Conservation (phyloP, 2,797 vertebrate species). For the Vultur gryphus region DNA sequence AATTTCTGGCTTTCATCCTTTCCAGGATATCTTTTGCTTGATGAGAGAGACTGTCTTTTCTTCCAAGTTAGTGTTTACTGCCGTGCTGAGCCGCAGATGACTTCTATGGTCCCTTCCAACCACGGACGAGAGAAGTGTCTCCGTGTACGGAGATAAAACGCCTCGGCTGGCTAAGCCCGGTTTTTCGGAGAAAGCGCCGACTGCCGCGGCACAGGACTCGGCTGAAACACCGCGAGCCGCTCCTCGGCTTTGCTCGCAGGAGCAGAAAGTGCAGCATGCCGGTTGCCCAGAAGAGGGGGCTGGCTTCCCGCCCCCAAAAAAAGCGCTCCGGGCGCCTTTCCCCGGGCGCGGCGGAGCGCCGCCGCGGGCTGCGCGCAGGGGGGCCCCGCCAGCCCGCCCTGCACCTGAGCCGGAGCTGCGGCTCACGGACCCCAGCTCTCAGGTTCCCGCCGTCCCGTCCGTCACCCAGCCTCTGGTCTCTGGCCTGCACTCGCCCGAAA, state of each 20-base stretch:
- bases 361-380: too few species aligned
- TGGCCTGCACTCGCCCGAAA: background rate
- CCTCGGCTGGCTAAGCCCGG: background rate
- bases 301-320: background rate
- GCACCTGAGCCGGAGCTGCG: too few species aligned
- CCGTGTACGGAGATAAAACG: accelerated
- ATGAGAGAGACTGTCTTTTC: background rate
- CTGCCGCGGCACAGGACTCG: accelerated
- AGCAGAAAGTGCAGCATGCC: background rate
- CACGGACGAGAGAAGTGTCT: background rate
- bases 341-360: background rate
- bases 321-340: accelerated
- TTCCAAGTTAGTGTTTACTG: background rate
- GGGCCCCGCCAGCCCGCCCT: background rate
- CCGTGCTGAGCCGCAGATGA: background rate
- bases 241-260: accelerated
- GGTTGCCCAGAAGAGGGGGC: constrained; percentile 32
- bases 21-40: background rate
- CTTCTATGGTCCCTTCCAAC: background rate
- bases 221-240: accelerated
- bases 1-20: background rate
- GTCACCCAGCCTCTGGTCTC: too few species aligned
- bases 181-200: accelerated
- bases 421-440: too few species aligned
- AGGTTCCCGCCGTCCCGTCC: background rate